Percentiles rank a stretch among this genome's conserved stretches.
phyloP scores from a whole-genome alignment of 2,888 invertebrate genomes.

The Andrena bicolor region DNA sequence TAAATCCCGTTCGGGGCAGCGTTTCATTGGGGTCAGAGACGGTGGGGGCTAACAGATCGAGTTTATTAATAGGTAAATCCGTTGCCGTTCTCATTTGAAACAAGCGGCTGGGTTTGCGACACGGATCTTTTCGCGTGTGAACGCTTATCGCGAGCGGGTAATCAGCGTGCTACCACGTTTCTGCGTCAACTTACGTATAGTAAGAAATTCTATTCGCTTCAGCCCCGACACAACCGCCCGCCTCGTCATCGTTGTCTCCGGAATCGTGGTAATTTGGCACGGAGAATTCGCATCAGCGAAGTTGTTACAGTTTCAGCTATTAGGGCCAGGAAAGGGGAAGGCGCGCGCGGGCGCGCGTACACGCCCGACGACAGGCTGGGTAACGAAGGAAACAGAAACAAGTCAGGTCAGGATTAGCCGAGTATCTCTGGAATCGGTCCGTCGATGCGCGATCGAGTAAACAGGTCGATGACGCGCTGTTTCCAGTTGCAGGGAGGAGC shows the following conservation, averaged over 20 bases:
- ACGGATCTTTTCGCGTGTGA: background rate
- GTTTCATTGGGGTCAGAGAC: background rate
- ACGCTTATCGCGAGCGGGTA: background rate
- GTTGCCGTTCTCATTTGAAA: background rate
- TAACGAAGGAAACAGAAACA: constrained; percentile 42
- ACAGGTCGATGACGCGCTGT: constrained; percentile 58
- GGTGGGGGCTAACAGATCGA: background rate
- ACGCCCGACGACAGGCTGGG: background rate
- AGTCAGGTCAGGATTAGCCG: constrained; percentile 56
- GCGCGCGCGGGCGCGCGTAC: background rate
- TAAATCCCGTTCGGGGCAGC: constrained; percentile 3
- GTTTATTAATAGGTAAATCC: constrained; percentile 19
- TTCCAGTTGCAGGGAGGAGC: constrained; percentile 12
- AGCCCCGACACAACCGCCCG: constrained; percentile 2
- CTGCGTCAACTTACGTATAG: constrained; percentile 17
- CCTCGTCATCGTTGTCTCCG: constrained; percentile 12
- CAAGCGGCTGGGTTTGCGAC: background rate
- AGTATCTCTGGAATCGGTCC: constrained; percentile 23
- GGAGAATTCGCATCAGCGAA: constrained; percentile 59
- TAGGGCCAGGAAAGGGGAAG: constrained; percentile 22
- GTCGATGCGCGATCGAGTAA: constrained; percentile 58
- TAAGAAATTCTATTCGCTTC: constrained; percentile 30
- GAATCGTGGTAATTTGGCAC: constrained; percentile 66
- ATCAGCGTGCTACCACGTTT: constrained; percentile 35
- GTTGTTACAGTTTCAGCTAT: constrained; percentile 55